Evolutionary conservation across 1,140 invertebrate species (phyloP).

Genomic region (Oscheius sp.): DNA sequence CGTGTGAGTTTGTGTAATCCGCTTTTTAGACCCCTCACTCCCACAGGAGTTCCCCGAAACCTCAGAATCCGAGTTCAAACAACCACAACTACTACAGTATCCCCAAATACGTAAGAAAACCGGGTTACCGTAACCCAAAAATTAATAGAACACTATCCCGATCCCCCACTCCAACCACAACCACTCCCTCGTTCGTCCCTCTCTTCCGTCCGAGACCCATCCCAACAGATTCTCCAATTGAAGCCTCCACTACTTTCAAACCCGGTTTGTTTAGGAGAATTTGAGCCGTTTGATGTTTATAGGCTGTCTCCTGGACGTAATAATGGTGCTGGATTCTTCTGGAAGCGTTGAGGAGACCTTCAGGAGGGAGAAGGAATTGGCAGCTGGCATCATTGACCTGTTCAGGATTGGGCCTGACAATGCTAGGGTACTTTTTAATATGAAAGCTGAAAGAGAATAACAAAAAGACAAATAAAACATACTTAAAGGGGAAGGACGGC

Average conservation of each 20-base stretch:
- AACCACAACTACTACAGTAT: neutral
- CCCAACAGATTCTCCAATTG: neutral
- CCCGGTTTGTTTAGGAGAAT: slow-evolving; percentile 16
- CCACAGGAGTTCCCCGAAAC: neutral
- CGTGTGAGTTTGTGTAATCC: no score
- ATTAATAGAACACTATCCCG: neutral
- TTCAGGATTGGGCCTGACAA: slow-evolving; percentile 47
- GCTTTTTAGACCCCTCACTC: no score
- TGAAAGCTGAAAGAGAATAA: no score
- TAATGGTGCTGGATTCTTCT: slow-evolving; percentile 25
- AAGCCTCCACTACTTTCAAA: neutral
- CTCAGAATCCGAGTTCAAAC: neutral
- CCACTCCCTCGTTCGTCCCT: neutral
- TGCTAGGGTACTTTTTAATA: slow-evolving; percentile 50
- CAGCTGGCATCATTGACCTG: slow-evolving; percentile 30
- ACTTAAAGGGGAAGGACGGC: no score
- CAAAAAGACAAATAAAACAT: no score
- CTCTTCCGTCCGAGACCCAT: neutral
- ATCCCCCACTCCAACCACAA: neutral
- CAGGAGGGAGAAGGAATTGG: slow-evolving; percentile 27
- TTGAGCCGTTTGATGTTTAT: slow-evolving; percentile 11
- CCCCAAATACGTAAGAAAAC: no score
- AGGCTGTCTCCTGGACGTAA: slow-evolving; percentile 33
- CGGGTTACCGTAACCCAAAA: no score
- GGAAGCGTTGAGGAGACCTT: slow-evolving; percentile 37